Base-by-base conservation (phyloP, 2,888 invertebrate genomes). In the Idaea biselata region DNA sequence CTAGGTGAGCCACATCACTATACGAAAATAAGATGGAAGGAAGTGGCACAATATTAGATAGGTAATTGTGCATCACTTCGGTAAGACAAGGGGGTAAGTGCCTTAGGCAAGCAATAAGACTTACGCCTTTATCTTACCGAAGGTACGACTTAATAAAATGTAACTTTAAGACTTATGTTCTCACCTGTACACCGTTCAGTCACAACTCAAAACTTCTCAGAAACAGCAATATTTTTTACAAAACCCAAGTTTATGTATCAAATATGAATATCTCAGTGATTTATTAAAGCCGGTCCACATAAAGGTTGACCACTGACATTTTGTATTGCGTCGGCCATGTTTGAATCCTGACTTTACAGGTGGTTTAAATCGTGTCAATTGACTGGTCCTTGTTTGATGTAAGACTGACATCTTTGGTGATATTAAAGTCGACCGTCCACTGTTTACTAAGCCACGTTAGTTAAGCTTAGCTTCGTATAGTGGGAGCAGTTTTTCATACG, bases 231-330 rank as follows among this genome's bases (percentile, higher is more conserved):
- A 81, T 84, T 83, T 85, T 84, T 82, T 73, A 73, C 70, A 72
- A 82, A 81, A 81, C 82, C 79, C 75, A 69, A 64, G 66, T 73
- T 81, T 76, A 82, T 81, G 76, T 86, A 86, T 88, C 83, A 87
- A 88, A 89, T 86, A 88, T 84, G 83, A 87, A 88, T 84, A 83
- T 80, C 77, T 71, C 63, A 70, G 75, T 87, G 88, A 89, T 88
- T 87, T 86, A 86, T 80, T 75, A 63, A 63, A 67, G 76, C 72
- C 76, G 73, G 77, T 70, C 67, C 64, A 73, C 72, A 73, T 76
- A 73, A 77, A 77, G 64, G 63, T 60, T 59, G 73, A 64, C 56
- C 18, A 67, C 61, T 72, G 80, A 80, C 82, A 82, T 80, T 83
- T 44, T 44, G 44, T 44, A 44, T 11, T 14, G 44, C 11, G 44